A percentile compares a stretch with the other conserved stretches of the same genome.
Conservation (phyloP, 2,113 vertebrate genomes). For the Pholis gunnellus region DNA sequence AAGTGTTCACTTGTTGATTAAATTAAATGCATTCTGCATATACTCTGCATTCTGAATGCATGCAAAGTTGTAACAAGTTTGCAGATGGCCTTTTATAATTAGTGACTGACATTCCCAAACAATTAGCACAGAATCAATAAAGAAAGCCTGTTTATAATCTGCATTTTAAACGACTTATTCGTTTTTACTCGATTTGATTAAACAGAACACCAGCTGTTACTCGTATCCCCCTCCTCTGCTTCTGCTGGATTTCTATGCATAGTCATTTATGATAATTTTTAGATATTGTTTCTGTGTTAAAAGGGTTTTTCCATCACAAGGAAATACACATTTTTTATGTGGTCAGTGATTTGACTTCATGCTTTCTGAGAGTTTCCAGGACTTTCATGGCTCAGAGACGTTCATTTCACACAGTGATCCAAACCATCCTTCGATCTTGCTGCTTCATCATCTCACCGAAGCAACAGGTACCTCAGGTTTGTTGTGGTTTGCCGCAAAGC, state of each 20-base stretch:
- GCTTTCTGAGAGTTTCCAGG: neutral
- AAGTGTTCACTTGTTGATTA: slow-evolving; percentile 8
- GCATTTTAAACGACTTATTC: slow-evolving; percentile 37
- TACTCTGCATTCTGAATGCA: neutral
- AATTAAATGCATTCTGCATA: neutral
- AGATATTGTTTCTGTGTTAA: neutral
- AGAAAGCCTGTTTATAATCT: slow-evolving; percentile 31
- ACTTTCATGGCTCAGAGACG: neutral
- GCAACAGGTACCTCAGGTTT: slow-evolving; percentile 63
- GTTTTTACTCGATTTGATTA: slow-evolving; percentile 26
- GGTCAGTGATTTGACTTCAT: neutral
- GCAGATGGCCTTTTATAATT: slow-evolving; percentile 34
- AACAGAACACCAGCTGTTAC: slow-evolving; percentile 31
- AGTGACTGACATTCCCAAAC: slow-evolving; percentile 20
- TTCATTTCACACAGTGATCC: slow-evolving; percentile 14
- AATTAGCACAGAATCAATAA: slow-evolving; percentile 40
- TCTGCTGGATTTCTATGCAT: neutral
- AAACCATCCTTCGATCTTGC: neutral
- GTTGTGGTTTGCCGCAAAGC: slow-evolving; percentile 78
- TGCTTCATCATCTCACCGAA: slow-evolving; percentile 42
- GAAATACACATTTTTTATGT: neutral
- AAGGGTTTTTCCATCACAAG: neutral
- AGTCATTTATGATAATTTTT: slow-evolving; percentile 19
- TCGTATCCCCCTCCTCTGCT: slow-evolving; percentile 1
- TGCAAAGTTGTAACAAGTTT: slow-evolving; percentile 18